These are phyloP conservation scores for Paramuricea clavata DNA, from an alignment of 92 coral and sea anemone species.

Conservation along the genomic window DNA sequence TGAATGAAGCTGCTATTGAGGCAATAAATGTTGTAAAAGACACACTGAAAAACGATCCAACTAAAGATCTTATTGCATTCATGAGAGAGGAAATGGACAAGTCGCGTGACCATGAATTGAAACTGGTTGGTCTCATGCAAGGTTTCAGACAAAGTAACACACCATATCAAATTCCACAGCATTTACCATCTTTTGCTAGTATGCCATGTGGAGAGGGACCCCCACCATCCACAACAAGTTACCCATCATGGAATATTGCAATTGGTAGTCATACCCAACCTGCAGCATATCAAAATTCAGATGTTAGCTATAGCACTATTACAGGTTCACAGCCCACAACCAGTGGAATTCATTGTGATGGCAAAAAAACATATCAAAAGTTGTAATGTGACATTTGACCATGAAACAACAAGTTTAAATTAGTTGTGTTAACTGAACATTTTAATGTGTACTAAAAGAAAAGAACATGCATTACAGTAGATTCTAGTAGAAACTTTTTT, in stretches of 20 bases:
- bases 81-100: constrained; percentile 28
- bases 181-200: not conserved
- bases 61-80: constrained; percentile 24
- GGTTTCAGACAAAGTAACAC: not conserved
- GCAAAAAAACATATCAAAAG: not conserved
- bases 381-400: not conserved
- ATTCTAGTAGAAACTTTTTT: not conserved
- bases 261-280: constrained; percentile 6
- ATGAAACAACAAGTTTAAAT: not conserved
- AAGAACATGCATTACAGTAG: not conserved
- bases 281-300: constrained; percentile 2
- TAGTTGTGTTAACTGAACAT: not conserved
- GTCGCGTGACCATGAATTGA: constrained; percentile 29
- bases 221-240: not conserved
- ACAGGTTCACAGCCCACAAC: not conserved
- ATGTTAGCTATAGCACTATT: not conserved
- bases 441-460: not conserved
- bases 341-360: not conserved
- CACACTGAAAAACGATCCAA: constrained; percentile 19
- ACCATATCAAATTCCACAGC: constrained; percentile 6
- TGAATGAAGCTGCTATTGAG: not conserved
- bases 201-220: not conserved
- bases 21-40: constrained; percentile 28
- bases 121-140: constrained; percentile 21
- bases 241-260: constrained; percentile 15